phyloP scores from a whole-genome alignment of 2,888 invertebrate genomes.

The Cosmia trapezina region DNA sequence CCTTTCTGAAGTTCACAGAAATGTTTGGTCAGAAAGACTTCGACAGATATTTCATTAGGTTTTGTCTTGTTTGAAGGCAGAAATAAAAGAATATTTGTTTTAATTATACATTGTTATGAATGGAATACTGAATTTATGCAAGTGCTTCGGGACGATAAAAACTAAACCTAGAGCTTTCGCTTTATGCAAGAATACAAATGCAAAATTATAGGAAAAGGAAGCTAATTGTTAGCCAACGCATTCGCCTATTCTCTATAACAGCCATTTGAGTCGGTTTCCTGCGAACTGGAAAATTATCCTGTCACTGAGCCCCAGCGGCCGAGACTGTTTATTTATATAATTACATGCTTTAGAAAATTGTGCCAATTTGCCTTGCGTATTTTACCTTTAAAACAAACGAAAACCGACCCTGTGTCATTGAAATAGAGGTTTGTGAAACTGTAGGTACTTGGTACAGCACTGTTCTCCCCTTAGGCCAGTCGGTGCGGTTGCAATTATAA shows the following conservation, averaged over 20 bases:
- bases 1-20: background rate
- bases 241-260: conserved; percentile 20
- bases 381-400: background rate
- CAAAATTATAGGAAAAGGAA: conserved; percentile 53
- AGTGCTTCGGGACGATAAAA: too few species aligned
- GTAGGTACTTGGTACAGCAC: conserved; percentile 8
- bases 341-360: conserved; percentile 64
- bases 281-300: conserved; percentile 61
- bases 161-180: background rate
- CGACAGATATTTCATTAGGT: background rate
- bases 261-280: conserved; percentile 49
- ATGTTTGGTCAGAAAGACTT: background rate
- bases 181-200: conserved; percentile 3
- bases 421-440: background rate
- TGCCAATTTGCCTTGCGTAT: conserved; percentile 9
- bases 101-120: background rate
- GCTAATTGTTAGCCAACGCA: conserved; percentile 45
- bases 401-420: conserved; percentile 9
- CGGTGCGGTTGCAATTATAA: conserved; percentile 61
- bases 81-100: background rate
- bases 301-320: conserved; percentile 53
- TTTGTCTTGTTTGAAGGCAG: background rate
- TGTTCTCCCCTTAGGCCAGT: conserved; percentile 49
- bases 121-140: background rate
- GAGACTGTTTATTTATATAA: conserved; percentile 71